Evolutionary conservation across 2,113 vertebrate genomes (phyloP).

Genomic region (Microtus pennsylvanicus): DNA sequence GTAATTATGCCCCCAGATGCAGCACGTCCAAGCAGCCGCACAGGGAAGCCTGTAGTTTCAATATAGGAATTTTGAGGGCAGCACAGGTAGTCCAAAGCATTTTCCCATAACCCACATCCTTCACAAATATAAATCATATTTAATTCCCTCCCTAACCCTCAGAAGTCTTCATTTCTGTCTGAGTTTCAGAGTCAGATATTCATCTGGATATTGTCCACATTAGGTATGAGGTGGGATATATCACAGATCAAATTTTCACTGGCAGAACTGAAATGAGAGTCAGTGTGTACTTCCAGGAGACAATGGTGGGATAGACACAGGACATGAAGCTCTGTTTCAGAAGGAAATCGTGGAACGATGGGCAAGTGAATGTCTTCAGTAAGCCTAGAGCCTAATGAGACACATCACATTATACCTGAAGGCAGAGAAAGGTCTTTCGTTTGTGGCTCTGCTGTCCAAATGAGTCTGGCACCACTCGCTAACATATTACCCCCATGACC

Average conservation of each 20-base stretch:
- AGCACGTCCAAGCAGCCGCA: not conserved
- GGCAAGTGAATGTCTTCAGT: not conserved
- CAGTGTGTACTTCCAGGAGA: not conserved
- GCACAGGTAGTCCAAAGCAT: not conserved
- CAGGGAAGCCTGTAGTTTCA: not conserved
- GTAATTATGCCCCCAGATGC: not conserved
- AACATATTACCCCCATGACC: not conserved
- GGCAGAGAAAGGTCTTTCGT: not conserved
- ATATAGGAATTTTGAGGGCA: too few species aligned
- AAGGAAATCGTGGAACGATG: not conserved
- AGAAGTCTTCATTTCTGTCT: not conserved
- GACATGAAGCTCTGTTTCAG: not conserved
- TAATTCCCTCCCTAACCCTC: not conserved
- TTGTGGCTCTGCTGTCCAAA: not conserved
- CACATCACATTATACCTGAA: not conserved
- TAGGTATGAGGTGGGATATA: not conserved
- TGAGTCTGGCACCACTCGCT: not conserved
- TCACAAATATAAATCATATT: not conserved
- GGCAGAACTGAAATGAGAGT: not conserved
- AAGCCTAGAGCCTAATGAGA: not conserved
- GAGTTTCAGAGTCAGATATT: not conserved
- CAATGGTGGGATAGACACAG: not conserved
- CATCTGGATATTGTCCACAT: not conserved
- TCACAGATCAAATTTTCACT: not conserved
- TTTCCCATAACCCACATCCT: not conserved